Evolutionary conservation across 2,113 vertebrate species (phyloP).

Genomic region (Ptilorrhoa leucosticta): DNA sequence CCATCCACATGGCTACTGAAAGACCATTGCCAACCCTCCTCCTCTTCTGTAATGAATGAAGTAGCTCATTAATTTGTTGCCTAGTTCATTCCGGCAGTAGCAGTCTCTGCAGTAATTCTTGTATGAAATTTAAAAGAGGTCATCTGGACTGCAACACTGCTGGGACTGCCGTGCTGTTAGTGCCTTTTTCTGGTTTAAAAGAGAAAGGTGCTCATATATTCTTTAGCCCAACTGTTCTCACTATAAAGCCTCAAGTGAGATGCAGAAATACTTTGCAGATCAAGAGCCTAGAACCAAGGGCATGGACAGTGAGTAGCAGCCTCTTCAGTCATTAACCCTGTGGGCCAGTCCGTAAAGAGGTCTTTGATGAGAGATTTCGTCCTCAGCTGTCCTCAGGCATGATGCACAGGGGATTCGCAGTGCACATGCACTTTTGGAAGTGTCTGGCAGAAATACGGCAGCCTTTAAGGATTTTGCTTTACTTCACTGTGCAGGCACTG

Average conservation of each 20-base stretch:
- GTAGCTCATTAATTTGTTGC: neutral
- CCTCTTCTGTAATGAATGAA: neutral
- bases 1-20: neutral
- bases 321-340: neutral
- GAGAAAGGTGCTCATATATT: neutral
- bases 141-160: neutral
- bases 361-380: neutral
- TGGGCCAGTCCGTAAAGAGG: neutral
- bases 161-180: neutral
- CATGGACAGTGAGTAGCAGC: neutral
- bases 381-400: neutral
- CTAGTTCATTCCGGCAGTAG: neutral
- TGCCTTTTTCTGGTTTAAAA: neutral
- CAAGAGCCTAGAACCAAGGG: neutral
- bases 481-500: neutral
- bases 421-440: neutral
- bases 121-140: neutral
- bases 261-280: neutral
- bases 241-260: neutral
- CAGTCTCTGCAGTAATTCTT: neutral
- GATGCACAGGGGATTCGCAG: fast-evolving
- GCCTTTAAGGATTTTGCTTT: neutral
- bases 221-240: neutral
- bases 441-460: neutral
- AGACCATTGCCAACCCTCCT: neutral